Base-by-base conservation (phyloP, 2,888 invertebrate species). In the Frankliniella intonsa region DNA sequence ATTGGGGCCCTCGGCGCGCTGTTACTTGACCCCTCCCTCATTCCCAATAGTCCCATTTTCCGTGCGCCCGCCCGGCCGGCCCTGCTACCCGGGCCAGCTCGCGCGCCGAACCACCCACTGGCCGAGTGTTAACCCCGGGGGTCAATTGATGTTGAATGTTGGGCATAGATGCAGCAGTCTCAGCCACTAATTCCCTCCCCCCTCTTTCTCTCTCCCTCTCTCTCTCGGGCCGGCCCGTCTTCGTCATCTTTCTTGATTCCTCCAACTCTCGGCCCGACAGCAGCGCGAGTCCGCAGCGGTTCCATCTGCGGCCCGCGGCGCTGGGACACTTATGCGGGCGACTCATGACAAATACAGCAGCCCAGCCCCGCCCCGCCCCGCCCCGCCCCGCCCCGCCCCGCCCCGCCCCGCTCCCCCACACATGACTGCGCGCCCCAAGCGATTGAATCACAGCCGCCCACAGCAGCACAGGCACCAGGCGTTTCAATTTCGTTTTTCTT, bases 71-170 rank as follows among this genome's bases (percentile, higher is more conserved):
- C 69, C 38, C 38, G 69, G 22, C 7, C 3, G 55, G 51, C 51
- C 51, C 9, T 51, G 51, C 51, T 12, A 51, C 10, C 51, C 51
- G 51, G 9, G 51, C 51, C 51, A 12, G 55, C 62, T 22, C 69
- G 69, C 69, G 69, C 69, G 22, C 69, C 69, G 69, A 22, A 25
- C 69, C 69, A 76, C 69, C 69, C 69, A 76, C 69, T 76, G 69
- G 69, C 69, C 12, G 25, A 9, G 69, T 76, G 69, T 76, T 76
- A 76, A 76, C 69, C 69, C 69, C 38, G 2, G 12, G 12, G 69
- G 69, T 76, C 69, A 76, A 76, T 76, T 76, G 69, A 25, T 76
- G 69, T 76, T 76, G 22, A 76, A 76, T 76, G 25, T 76, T 76
- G 69, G 25, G 69, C 69, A 25, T 22, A 76, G 38, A 38, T 38